These are phyloP conservation scores for Manis pentadactyla DNA, from an alignment of 2,797 vertebrate genomes.

Conservation along the genomic window DNA sequence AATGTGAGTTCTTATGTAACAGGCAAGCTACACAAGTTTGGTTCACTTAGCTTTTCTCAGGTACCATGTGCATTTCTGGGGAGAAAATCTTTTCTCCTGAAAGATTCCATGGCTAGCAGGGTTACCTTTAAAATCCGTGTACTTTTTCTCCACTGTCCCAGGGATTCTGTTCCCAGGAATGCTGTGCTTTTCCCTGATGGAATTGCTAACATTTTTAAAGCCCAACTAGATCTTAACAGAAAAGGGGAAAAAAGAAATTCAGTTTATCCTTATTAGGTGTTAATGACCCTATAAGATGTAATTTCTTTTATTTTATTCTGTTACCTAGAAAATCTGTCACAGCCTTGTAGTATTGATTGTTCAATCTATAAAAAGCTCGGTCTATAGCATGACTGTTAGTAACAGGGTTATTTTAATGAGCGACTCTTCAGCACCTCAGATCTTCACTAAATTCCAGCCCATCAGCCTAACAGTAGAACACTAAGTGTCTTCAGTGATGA, in stretches of 20 bases:
- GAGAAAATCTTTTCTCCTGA: not conserved
- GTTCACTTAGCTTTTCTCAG: not conserved
- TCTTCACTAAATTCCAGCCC: conserved; percentile 60
- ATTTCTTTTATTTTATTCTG: conserved; percentile 83
- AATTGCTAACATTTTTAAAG: conserved; percentile 55
- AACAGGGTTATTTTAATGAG: conserved; percentile 81
- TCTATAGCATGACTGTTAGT: conserved; percentile 77
- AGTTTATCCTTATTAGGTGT: conserved; percentile 75
- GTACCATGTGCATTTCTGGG: not conserved
- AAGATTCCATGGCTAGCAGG: not conserved
- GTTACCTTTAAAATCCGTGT: conserved; percentile 19
- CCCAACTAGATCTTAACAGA: conserved; percentile 66
- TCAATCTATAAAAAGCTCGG: conserved; percentile 78
- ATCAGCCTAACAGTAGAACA: conserved; percentile 29
- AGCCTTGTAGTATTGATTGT: conserved; percentile 82
- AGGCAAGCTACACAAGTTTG: not conserved
- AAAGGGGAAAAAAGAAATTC: conserved; percentile 22
- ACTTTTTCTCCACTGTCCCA: not conserved
- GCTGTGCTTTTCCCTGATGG: not conserved
- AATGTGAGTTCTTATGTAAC: not conserved
- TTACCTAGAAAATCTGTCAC: conserved; percentile 83
- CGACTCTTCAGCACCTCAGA: conserved; percentile 80
- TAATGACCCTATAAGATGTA: conserved; percentile 78
- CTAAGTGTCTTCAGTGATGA: conserved; percentile 5
- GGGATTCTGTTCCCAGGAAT: not conserved